Conservation (phyloP, 37 sponge, comb jelly and placozoan species). For the Tethya wilhelma region DNA sequence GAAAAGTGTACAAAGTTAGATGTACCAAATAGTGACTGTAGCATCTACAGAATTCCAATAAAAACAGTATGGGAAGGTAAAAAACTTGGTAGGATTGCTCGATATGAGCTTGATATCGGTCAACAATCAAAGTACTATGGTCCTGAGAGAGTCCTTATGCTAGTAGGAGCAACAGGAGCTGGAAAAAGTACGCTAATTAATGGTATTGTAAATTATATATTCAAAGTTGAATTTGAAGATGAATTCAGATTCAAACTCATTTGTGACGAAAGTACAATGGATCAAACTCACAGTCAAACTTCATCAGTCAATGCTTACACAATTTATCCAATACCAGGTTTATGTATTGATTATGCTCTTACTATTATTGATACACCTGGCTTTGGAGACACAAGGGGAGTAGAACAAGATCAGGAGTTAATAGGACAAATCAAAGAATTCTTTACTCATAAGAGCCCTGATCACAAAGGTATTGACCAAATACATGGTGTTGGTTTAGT, state of each 20-base stretch:
- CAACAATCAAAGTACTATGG: no score
- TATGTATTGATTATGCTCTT: conserved; percentile 30
- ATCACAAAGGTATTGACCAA: conserved; percentile 65
- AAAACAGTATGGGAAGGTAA: no score
- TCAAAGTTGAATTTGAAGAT: conserved; percentile 76
- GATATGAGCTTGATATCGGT: no score
- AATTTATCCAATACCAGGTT: conserved; percentile 22
- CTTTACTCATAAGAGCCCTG: conserved; percentile 22
- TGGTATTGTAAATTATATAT: conserved; percentile 70
- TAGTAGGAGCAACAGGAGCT: conserved; percentile 83
- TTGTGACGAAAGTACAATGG: conserved; percentile 6
- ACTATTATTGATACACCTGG: conserved; percentile 85
- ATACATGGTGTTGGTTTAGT: conserved; percentile 74
- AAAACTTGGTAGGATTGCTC: no score
- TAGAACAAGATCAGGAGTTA: conserved; percentile 53
- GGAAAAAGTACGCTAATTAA: conserved; percentile 85
- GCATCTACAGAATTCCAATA: no score
- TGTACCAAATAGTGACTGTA: no score
- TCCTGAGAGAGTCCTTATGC: conserved; percentile 70
- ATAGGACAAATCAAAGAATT: conserved; percentile 51
- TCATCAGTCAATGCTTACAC: conserved; percentile 74
- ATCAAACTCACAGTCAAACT: conserved; percentile 63
- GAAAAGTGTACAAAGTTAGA: no score
- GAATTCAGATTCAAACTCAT: conserved; percentile 74
- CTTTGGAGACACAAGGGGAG: conserved; percentile 76